Conservation (phyloP, 2,888 invertebrate genomes). For the Ischnus inquisitorius region DNA sequence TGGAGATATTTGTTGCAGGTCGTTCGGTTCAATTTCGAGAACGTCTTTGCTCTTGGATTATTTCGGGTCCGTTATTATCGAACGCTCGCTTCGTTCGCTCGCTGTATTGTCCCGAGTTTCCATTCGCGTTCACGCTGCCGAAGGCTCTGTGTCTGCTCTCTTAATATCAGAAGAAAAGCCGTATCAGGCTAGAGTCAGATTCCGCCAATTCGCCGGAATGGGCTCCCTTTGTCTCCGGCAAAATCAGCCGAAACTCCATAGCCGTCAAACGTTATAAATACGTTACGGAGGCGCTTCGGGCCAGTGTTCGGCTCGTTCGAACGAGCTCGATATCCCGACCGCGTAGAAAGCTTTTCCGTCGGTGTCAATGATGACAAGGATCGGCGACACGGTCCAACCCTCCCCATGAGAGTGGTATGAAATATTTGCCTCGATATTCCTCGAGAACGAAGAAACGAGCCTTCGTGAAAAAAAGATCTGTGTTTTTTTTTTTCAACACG, state of each 20-base stretch:
- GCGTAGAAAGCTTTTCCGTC: background rate
- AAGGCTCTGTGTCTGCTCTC: background rate
- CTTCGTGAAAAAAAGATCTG: background rate
- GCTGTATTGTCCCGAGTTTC: background rate
- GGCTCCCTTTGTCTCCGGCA: background rate
- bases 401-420: background rate
- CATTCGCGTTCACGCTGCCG: background rate
- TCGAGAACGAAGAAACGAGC: slow-evolving; percentile 17
- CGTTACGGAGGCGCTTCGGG: background rate
- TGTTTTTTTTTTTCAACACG: slow-evolving; percentile 4
- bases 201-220: background rate
- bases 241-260: background rate
- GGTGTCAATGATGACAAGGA: slow-evolving; percentile 34
- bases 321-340: background rate
- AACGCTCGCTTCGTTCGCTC: background rate
- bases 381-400: background rate
- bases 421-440: slow-evolving; percentile 42
- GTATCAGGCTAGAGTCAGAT: background rate
- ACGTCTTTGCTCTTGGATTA: too few species aligned
- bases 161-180: background rate
- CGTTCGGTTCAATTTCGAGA: too few species aligned
- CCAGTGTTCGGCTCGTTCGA: background rate
- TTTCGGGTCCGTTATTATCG: background rate
- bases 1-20: too few species aligned
- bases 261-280: slow-evolving; percentile 13